Evolutionary conservation across 1,140 invertebrate genomes (phyloP), one percentile per base, ranked within the genome.

Genomic region (Leptinotarsa lineolata): DNA sequence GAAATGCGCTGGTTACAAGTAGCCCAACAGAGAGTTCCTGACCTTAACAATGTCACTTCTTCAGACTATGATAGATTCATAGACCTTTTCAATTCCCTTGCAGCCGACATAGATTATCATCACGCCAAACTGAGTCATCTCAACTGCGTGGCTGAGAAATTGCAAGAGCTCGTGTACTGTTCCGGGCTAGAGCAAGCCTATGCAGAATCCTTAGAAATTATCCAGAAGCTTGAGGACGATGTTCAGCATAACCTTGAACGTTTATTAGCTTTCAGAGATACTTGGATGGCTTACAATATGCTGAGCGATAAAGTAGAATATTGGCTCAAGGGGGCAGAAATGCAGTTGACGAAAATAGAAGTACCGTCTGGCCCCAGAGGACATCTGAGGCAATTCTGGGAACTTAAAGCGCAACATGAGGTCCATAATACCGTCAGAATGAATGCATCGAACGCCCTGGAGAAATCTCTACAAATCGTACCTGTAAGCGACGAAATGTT

Each of bases 361-460:
- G 84, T 90, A 48, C 86, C 88, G 59, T 85, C 87, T 22, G 85
- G 87, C 45, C 89, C 89, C 18, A 89, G 90, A 46, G 88, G 90
- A 68, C 90, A 93, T 76, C 90, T 94, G 83, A 88, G 92, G 76
- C 89, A 92, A 77, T 95, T 94, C 83, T 95, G 94, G 93, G 94
- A 95, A 85, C 83, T 96, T 54, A 95, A 94, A 84, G 94, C 93
- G 0, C 93, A 95, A 78, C 92, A 93, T 79, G 94, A 95, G 86
- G 89, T 94, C n/a, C 89, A 95, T 80, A 94, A 93, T 77, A 91
- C 91, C 66, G 88, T 94, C 30, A 88, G 90, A 67, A 91, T 91
- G 68, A 92, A 95, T 79, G 90, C 91, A 0, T 88, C 88, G 21
- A 85, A 88, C 21, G 90, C 90, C 68, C 91, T 95, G 79, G 92